A percentile compares a stretch with the other conserved stretches of the same genome.
phyloP scores from a whole-genome alignment of 1,140 invertebrate genomes.

The Drosophila teissieri region DNA sequence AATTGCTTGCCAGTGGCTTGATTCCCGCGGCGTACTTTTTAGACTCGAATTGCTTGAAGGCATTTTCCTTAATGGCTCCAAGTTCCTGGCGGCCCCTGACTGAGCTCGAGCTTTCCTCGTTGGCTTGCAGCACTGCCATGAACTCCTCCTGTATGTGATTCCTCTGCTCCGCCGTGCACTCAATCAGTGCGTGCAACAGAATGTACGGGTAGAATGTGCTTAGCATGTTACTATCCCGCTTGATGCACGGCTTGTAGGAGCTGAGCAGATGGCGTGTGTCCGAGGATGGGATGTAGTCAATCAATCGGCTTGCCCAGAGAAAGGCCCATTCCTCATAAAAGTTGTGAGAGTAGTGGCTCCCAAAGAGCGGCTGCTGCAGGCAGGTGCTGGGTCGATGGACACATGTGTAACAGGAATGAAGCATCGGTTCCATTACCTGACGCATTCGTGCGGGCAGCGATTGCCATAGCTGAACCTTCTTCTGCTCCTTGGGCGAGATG shows the following conservation, averaged over 20 bases:
- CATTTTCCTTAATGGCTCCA: conserved; percentile 15
- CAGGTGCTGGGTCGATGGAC: conserved; percentile 55
- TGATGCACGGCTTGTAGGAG: conserved; percentile 89
- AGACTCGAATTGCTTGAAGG: conserved; percentile 58
- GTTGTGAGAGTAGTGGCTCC: conserved; percentile 85
- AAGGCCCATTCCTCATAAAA: conserved; percentile 91
- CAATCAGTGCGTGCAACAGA: conserved; percentile 87
- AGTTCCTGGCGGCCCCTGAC: conserved; percentile 14
- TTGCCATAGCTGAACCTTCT: conserved; percentile 88
- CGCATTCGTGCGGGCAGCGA: conserved; percentile 88
- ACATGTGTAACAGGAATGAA: conserved; percentile 88
- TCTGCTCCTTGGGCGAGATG: conserved; percentile 87
- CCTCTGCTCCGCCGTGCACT: conserved; percentile 72
- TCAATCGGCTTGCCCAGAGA: conserved; percentile 87
- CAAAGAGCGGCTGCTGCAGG: conserved; percentile 87
- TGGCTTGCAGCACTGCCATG: conserved; percentile 61
- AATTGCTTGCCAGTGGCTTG: neutral
- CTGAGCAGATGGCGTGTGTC: conserved; percentile 86
- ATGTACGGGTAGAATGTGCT: conserved; percentile 91
- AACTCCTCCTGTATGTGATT: conserved; percentile 86
- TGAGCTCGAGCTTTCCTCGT: conserved; percentile 27
- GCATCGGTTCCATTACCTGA: conserved; percentile 89
- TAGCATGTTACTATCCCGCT: conserved; percentile 88
- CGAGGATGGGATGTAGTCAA: conserved; percentile 86
- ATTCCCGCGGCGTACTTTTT: conserved; percentile 49